A percentile compares a stretch with the other conserved stretches of the same genome.
These are phyloP conservation scores for Darwinula stevensoni DNA, from an alignment of 2,888 invertebrate species.

Conservation along the genomic window DNA sequence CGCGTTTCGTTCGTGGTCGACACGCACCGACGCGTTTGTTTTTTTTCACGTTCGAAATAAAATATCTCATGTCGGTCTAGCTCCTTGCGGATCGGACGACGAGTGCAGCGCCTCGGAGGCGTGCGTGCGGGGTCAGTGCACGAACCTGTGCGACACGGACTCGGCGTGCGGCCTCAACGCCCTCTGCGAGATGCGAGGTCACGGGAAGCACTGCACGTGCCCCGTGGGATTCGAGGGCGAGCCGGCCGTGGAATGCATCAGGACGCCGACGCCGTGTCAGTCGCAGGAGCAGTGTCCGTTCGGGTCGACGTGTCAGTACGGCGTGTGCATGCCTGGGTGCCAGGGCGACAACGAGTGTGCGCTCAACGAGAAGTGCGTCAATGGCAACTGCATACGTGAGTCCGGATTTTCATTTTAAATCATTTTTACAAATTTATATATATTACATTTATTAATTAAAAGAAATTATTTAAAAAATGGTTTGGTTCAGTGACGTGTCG, in stretches of 20 bases:
- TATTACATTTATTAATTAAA: too few relatives aligned
- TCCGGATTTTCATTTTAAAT: slow-evolving; percentile 12
- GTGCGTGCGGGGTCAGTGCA: slow-evolving; percentile 13
- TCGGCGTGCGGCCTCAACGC: slow-evolving; percentile 44
- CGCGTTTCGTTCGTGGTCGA: not conserved
- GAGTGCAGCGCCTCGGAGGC: slow-evolving; percentile 13
- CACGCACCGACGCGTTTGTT: not conserved
- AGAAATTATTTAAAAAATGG: too few relatives aligned
- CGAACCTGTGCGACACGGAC: slow-evolving; percentile 19
- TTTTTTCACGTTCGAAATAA: not conserved
- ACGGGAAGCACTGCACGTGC: slow-evolving; percentile 32
- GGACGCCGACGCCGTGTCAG: slow-evolving; percentile 18
- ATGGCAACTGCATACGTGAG: slow-evolving; percentile 46
- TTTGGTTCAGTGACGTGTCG: slow-evolving; percentile 40
- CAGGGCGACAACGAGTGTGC: slow-evolving; percentile 49
- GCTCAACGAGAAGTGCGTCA: slow-evolving; percentile 57
- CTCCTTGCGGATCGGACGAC: slow-evolving; percentile 11
- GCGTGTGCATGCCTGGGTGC: slow-evolving; percentile 50
- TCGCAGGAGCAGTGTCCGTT: slow-evolving; percentile 36
- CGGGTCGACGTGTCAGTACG: slow-evolving; percentile 43
- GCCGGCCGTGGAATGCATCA: slow-evolving; percentile 38
- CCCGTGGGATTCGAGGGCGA: slow-evolving; percentile 39
- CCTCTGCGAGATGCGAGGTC: slow-evolving; percentile 16
- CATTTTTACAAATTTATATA: too few relatives aligned
- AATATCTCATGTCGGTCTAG: slow-evolving; percentile 5